Base-by-base conservation (phyloP, 2,888 invertebrate genomes). In the Apamea epomidion region DNA sequence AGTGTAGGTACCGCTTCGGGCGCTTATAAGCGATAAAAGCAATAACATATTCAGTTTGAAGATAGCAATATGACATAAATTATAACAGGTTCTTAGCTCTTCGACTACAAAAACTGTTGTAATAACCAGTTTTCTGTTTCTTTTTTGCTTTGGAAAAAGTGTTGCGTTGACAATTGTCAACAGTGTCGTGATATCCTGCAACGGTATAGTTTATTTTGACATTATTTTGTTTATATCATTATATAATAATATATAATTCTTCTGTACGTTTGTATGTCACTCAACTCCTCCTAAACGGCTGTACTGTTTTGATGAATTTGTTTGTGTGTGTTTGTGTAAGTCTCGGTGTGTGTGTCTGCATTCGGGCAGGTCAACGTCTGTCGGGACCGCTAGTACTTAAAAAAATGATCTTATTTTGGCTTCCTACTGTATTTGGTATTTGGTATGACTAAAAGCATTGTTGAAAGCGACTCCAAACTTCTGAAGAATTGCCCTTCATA, bases 1-100 rank as follows among this genome's bases (percentile, higher is more conserved):
- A 80, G 77, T 82, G 78, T 69, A 72, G 80, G 72, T 51, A 76
- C 74, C 71, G 83, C 85, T 75, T 37, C 76, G 62, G 83, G 85
- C 83, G 76, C 65, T 71, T 75, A 76, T 54, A 77, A 80, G 60
- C 86, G 76, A 80, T 83, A 85, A 80, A 78, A 80, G 76, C 83
- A 86, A 85, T 86, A 85, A 85, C 83, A 85, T 85, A 85, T 85
- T 83, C 80, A 86, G 83, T 83, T 86, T 85, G 58, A 85, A 85
- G 86, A 86, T 85, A 80, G 86, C 83, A 72, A 85, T 85, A 80
- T 54, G 64, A 85, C 76, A 85, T 86, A 86, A 86, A 86, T 85
- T 83, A 85, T 70, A 86, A 86, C 85, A 73, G 86, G 86, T 84
- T 84, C 62, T 70, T 69, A 75, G 75, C 75, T 80, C 82, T 76